Conservation (phyloP, 2,888 invertebrate genomes). For the Entomobrya proxima region DNA sequence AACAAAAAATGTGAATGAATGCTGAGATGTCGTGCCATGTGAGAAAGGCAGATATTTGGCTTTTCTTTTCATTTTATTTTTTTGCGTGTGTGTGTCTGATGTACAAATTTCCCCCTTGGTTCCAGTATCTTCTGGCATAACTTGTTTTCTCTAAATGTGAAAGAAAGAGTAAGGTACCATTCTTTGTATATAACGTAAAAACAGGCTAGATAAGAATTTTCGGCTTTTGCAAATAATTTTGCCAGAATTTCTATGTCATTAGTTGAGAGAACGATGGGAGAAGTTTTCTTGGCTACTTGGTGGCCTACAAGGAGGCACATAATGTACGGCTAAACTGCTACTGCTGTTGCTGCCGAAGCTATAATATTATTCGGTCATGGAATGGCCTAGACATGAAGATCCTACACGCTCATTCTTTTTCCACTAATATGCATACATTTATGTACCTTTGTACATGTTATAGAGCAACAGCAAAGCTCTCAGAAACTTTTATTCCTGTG, state of each 20-base stretch:
- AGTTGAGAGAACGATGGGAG: slow-evolving; percentile 62
- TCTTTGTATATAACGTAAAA: not conserved
- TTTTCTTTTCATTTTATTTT: not conserved
- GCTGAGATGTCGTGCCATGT: not conserved
- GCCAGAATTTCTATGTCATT: slow-evolving; percentile 63
- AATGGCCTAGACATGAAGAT: slow-evolving; percentile 27
- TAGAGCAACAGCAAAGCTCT: not conserved
- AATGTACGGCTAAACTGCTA: not conserved
- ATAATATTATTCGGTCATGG: slow-evolving; percentile 45
- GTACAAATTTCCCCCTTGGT: slow-evolving; percentile 1
- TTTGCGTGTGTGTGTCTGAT: slow-evolving; percentile 29
- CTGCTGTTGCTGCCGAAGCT: slow-evolving; percentile 22
- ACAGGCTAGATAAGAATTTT: slow-evolving; percentile 12
- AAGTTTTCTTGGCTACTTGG: slow-evolving; percentile 58
- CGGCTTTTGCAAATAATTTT: slow-evolving; percentile 60
- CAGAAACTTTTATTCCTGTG: slow-evolving; percentile 25
- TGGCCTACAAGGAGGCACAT: not conserved
- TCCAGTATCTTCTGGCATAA: slow-evolving; percentile 22
- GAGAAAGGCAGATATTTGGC: not conserved
- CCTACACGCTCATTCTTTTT: slow-evolving; percentile 10
- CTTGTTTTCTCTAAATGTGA: not conserved
- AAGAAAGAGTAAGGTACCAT: not conserved
- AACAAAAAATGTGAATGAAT: not conserved
- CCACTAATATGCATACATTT: not conserved
- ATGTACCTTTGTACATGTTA: not conserved